These are phyloP conservation scores for Bos javanicus DNA, from an alignment of 2,113 vertebrate genomes.

Conservation along the genomic window DNA sequence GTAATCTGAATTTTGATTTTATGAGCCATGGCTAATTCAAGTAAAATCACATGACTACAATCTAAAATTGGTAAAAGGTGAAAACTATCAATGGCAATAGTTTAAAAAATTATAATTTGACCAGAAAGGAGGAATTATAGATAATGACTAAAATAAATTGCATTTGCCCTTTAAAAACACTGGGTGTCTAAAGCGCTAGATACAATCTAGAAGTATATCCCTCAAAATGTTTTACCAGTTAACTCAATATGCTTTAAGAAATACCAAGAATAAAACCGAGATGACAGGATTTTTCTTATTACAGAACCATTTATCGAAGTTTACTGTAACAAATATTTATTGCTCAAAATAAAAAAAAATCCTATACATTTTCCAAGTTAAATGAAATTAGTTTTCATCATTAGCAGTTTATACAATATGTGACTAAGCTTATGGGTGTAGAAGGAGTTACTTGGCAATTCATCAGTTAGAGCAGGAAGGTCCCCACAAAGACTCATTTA, in stretches of 20 bases:
- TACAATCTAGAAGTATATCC: not conserved
- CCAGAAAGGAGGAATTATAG: not conserved
- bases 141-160: not conserved
- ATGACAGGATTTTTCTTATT: not conserved
- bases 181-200: not conserved
- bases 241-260: not conserved
- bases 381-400: not conserved
- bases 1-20: not conserved
- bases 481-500: not conserved
- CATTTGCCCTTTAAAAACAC: not conserved
- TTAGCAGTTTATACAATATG: not conserved
- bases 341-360: not conserved
- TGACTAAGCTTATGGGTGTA: not conserved
- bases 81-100: not conserved
- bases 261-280: not conserved
- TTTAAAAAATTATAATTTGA: not conserved
- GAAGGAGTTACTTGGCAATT: not conserved
- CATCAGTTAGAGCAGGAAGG: not conserved
- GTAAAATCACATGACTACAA: not conserved
- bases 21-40: not conserved
- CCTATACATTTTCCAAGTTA: not conserved
- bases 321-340: not conserved
- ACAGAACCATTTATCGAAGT: not conserved
- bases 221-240: not conserved
- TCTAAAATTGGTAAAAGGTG: not conserved